Evolutionary conservation across 2,113 vertebrate species (phyloP).

Genomic region (Heterocephalus glaber): DNA sequence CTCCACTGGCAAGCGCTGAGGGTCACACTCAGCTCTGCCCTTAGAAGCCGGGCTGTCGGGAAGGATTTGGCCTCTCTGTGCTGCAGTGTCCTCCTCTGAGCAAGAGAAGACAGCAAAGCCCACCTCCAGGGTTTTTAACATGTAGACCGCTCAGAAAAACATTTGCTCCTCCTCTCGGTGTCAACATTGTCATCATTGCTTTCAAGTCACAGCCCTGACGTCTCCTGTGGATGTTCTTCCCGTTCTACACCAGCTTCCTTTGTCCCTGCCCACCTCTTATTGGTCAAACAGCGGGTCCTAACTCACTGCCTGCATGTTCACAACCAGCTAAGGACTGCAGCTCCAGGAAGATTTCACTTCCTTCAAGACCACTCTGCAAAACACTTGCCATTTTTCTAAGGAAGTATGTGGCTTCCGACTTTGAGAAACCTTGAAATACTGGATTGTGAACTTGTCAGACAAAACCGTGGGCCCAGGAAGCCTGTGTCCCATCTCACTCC

Average conservation of each 20-base stretch:
- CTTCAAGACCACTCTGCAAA: background rate
- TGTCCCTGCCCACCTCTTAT: background rate
- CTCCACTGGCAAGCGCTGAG: background rate
- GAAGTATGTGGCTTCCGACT: background rate
- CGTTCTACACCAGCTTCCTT: background rate
- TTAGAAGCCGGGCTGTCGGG: background rate
- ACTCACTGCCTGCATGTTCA: background rate
- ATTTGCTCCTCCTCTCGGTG: background rate
- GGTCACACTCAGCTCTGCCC: background rate
- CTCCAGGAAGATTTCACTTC: background rate
- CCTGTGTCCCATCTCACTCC: background rate
- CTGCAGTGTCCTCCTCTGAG: background rate
- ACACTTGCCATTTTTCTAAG: background rate
- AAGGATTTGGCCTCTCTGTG: background rate
- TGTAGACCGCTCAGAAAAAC: background rate
- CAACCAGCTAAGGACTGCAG: background rate
- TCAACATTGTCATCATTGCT: too few relatives aligned
- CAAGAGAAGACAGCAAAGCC: background rate
- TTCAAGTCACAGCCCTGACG: background rate
- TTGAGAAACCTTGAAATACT: background rate
- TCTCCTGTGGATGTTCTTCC: background rate
- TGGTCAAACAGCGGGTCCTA: background rate
- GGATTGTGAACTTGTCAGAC: background rate
- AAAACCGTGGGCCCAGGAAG: background rate
- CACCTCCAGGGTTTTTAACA: background rate